Percentiles rank a stretch among this genome's conserved stretches.
phyloP scores from a whole-genome alignment of 30 jellyfish, hydroid and myxozoan species.

The Turritopsis rubra region DNA sequence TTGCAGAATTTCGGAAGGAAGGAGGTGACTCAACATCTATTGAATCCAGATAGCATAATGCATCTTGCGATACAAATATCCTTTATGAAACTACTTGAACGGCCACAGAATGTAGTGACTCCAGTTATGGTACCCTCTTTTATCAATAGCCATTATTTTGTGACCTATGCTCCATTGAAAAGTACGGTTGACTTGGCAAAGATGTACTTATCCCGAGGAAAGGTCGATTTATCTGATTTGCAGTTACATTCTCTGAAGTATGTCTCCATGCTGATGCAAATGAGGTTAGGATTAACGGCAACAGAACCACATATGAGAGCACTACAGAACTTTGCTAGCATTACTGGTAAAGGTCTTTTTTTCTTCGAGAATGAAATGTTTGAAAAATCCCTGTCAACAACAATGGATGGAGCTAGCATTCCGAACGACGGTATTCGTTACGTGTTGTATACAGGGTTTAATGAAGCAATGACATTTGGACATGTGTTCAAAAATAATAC shows the following conservation, averaged over 20 bases:
- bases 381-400: neutral
- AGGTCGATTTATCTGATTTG: neutral
- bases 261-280: neutral
- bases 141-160: neutral
- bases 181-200: neutral
- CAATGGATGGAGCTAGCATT: neutral
- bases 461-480: neutral
- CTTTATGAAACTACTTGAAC: neutral
- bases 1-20: neutral
- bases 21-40: neutral
- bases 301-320: neutral
- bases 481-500: too few species aligned
- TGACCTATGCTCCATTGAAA: neutral
- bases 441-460: neutral
- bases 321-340: neutral
- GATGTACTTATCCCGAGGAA: neutral
- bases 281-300: neutral
- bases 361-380: neutral
- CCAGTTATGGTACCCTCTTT: neutral
- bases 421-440: neutral
- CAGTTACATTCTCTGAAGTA: neutral
- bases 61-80: neutral
- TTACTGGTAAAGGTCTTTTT: neutral
- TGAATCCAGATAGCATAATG: neutral
- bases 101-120: neutral